Percentiles rank a stretch among this genome's conserved stretches.
These are phyloP conservation scores for Rattus rattus DNA, from an alignment of 2,113 vertebrate species.

Conservation along the genomic window DNA sequence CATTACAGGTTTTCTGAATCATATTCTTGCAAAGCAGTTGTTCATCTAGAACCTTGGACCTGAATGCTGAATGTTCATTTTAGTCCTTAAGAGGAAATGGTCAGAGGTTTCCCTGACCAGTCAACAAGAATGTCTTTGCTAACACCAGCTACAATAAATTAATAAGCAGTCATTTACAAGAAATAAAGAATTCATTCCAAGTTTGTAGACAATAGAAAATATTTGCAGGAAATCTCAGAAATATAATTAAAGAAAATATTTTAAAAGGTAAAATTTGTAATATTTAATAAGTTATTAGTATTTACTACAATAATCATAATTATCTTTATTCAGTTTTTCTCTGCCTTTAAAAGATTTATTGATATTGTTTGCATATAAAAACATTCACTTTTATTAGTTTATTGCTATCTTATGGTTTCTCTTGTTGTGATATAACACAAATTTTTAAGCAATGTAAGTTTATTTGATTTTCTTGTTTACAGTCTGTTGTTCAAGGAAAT, in stretches of 20 bases:
- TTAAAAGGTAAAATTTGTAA: background rate
- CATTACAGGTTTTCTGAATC: background rate
- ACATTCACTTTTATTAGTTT: background rate
- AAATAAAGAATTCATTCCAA: slow-evolving; percentile 83
- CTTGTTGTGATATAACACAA: background rate
- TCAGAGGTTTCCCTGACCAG: slow-evolving; percentile 77
- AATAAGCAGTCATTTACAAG: slow-evolving; percentile 85
- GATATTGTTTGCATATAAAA: background rate
- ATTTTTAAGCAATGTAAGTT: too few species aligned
- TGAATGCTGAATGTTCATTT: background rate
- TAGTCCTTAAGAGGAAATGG: slow-evolving; percentile 52
- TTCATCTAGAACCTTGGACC: background rate
- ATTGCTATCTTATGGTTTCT: background rate
- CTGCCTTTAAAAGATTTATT: background rate
- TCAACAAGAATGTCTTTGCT: slow-evolving; percentile 80
- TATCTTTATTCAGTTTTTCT: background rate
- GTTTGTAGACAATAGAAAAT: slow-evolving; percentile 81
- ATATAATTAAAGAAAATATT: slow-evolving; percentile 77
- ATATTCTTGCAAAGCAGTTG: background rate
- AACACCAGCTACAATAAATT: slow-evolving; percentile 84
- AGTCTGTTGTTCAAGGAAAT: too few species aligned
- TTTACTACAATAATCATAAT: background rate
- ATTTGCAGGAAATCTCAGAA: slow-evolving; percentile 79
- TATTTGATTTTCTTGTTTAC: too few species aligned
- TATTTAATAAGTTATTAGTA: background rate